Evolutionary conservation across 2,113 vertebrate genomes (phyloP).

Genomic region (Abramis brama): DNA sequence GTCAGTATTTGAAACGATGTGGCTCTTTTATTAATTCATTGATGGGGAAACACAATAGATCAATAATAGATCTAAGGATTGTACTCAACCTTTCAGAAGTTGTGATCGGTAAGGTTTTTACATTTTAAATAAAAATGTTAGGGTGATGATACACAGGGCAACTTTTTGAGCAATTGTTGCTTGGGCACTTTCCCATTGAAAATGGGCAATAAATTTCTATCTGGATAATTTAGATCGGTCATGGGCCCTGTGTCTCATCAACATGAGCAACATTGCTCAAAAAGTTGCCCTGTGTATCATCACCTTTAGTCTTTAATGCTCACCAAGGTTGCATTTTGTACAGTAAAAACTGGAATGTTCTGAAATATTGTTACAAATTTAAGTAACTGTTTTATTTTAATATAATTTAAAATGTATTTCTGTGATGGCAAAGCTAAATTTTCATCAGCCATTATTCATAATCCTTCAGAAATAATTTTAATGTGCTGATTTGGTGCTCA

Average conservation of each 20-base stretch:
- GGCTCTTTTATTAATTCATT: background rate
- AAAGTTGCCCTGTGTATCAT: too few species aligned
- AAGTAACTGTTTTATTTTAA: background rate
- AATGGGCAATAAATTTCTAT: too few species aligned
- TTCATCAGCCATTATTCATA: background rate
- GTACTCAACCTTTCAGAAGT: background rate
- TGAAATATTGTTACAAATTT: background rate
- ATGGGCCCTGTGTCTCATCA: too few species aligned
- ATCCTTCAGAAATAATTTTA: background rate
- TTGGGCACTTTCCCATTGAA: too few species aligned
- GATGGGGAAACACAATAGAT: background rate
- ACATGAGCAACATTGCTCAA: too few species aligned
- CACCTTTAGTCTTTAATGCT: background rate
- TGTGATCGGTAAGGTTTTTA: background rate
- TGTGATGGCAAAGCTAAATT: background rate
- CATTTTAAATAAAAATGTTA: too few species aligned
- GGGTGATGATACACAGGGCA: too few species aligned
- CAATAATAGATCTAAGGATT: background rate
- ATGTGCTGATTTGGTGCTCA: background rate
- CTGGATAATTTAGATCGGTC: too few species aligned
- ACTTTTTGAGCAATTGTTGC: too few species aligned
- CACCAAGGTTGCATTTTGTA: background rate
- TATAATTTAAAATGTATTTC: background rate
- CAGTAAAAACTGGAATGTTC: background rate
- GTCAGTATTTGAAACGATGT: background rate